phyloP scores from a whole-genome alignment of 1,140 invertebrate species.

The Psix sp. region DNA sequence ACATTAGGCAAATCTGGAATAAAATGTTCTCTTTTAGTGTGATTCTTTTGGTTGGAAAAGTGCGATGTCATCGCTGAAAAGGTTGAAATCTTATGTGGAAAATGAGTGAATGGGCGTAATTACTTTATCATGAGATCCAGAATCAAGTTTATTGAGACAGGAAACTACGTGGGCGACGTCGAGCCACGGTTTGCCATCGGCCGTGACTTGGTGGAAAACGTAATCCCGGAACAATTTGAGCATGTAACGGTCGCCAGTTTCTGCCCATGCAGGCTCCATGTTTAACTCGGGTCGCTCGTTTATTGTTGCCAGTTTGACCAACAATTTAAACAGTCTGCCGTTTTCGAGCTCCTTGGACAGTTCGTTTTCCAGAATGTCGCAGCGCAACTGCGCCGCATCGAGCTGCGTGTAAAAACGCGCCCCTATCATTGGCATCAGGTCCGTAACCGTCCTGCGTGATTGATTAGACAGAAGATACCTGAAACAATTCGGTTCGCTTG shows the following conservation, averaged over 20 bases:
- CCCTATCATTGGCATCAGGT: constrained; percentile 99
- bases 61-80: too few species aligned
- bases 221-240: constrained; percentile 98
- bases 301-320: constrained; percentile 93
- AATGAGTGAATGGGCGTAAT: constrained; percentile 27
- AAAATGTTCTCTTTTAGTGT: too few species aligned
- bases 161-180: constrained; percentile 96
- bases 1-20: constrained; percentile 94
- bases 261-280: constrained; percentile 95
- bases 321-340: constrained; percentile 91
- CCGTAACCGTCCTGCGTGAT: constrained; percentile 89
- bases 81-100: too few species aligned
- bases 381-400: constrained; percentile 90
- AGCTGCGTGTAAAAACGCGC: constrained; percentile 97
- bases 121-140: constrained; percentile 92
- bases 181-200: constrained; percentile 95
- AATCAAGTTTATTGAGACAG: constrained; percentile 95
- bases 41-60: too few species aligned
- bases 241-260: constrained; percentile 98
- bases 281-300: constrained; percentile 97
- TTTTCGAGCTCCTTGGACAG: constrained; percentile 96
- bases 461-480: constrained; percentile 88
- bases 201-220: constrained; percentile 94
- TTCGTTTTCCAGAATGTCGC: constrained; percentile 93
- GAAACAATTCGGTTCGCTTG: too few species aligned